Evolutionary conservation across 2,797 vertebrate genomes (phyloP), one percentile per base, ranked within the genome.

Genomic region (Dipus sagitta): DNA sequence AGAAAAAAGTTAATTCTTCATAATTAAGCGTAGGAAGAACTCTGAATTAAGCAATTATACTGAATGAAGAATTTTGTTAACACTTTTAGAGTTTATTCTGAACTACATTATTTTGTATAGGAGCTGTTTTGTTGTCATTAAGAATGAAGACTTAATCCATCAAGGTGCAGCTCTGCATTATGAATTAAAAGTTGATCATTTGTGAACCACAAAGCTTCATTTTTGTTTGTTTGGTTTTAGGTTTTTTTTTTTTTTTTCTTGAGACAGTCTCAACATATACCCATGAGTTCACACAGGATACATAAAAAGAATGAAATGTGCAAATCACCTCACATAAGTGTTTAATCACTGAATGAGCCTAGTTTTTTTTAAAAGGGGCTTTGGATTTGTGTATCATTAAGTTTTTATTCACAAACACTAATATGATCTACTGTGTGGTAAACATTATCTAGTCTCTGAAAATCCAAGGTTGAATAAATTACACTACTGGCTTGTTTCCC

Each of bases 11-110:
- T 83, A 64, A 71, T 86, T 71, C 26, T 93, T 14, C 28, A 26
- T 80, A 70, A 90, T 89, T 92, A 94, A n/a, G 76, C 23, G 72
- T 58, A 54, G 20, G 70, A 86, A 71, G 38, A 91, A 47, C 54
- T 92, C 28, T 77, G 64, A 24, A 0, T 85, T 81, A 92, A 93
- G 18, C 28, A 80, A 2, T 95, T 85, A 83, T 95, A 10, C 82
- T 83, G 58, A 95, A 86, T 83, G 58, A 95, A 86, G n/a, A 96
- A 65, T 92, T 96, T 92, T 74, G 42, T 93, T 92, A 64, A 80
- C 96, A 18, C 23, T 71, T 71, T 91, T 83, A 82, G 26, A 80
- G 68, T 82, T 93, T 79, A 71, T 87, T 91, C 7, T 6, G 71
- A 90, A 87, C 34, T 76, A 68, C 89, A 81, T 74, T 58, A 85